Evolutionary conservation across 2,113 vertebrate species (phyloP).

Genomic region (Holacanthus passer): DNA sequence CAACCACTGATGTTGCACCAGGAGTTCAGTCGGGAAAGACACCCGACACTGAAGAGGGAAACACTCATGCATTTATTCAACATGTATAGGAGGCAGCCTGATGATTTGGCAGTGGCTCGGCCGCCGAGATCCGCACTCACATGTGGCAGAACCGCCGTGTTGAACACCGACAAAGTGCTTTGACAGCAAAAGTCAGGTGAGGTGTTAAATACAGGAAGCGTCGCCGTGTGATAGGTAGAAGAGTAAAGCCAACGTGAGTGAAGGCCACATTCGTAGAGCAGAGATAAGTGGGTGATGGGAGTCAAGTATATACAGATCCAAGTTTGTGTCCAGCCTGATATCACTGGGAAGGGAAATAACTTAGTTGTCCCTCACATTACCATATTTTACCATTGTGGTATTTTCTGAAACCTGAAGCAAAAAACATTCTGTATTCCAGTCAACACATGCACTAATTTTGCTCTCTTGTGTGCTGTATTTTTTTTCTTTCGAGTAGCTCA

Average conservation of each 20-base stretch:
- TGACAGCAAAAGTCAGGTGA: slow-evolving; percentile 2
- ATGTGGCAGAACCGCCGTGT: neutral
- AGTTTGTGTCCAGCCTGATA: neutral
- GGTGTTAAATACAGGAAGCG: slow-evolving; percentile 1
- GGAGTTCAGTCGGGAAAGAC: slow-evolving; percentile 4
- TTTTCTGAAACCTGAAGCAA: neutral
- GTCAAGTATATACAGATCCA: slow-evolving; percentile 5
- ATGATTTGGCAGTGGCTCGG: neutral
- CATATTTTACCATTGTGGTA: neutral
- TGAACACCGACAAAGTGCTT: neutral
- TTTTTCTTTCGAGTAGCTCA: neutral
- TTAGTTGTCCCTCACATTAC: neutral
- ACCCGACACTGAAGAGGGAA: neutral
- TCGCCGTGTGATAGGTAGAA: neutral
- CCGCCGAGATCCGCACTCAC: neutral
- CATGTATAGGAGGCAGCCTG: neutral
- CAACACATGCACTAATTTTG: neutral
- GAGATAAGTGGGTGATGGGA: neutral
- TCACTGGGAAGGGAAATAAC: neutral
- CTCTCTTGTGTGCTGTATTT: neutral
- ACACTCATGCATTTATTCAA: slow-evolving; percentile 3
- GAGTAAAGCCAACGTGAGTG: neutral
- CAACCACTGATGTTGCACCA: neutral
- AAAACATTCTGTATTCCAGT: slow-evolving; percentile 1
- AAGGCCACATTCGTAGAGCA: neutral